Base-by-base conservation (phyloP, 2,888 invertebrate species). In the Hirtodrosophila trivittata region DNA sequence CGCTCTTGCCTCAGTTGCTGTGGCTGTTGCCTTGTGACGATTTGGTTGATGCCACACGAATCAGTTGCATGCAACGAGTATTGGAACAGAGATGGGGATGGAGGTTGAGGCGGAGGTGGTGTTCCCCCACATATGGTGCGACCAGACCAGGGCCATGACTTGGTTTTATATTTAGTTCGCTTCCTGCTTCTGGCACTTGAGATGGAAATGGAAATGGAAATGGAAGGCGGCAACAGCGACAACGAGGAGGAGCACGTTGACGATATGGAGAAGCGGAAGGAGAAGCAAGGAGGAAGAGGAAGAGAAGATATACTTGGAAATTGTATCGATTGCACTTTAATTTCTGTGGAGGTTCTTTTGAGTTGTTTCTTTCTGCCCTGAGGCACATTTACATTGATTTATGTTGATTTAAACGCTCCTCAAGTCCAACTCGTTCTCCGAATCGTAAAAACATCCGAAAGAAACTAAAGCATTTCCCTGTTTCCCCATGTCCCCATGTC, bases 111-210 rank as follows among this genome's bases (percentile, higher is more conserved):
- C 30, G 33, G 16, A 26, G 38, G 14, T 43, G 21, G 33, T 38
- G 46, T 65, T 58, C 50, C 69, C 56, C 57, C 77, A 77, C 77
- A 80, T 84, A 86, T 83, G 86, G 84, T 37, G 49, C 60, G 55
- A 55, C 28, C 56, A 41, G 12, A 10, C 4, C 10, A 12, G 77
- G 78, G 78, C 64, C 82, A 55, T 67, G 74, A 69, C 69, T 84
- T 64, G 58, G 52, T 66, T 80, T 80, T 86, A 80, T 86, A 84
- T 80, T 84, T 80, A 86, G 80, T 76, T 76, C 45, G 84, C 86
- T 80, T 86, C 86, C 86, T 80, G 80, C 86, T 80, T 76, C 66
- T 75, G 68, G 63, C 74, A 73, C 85, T 77, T 59, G 66, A 67
- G 52, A 33, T n/a, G 8, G 38, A 41, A 43, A 37, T n/a, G 14